These are phyloP conservation scores for Chrysolina haemoptera DNA, from an alignment of 2,888 invertebrate genomes.

Conservation along the genomic window DNA sequence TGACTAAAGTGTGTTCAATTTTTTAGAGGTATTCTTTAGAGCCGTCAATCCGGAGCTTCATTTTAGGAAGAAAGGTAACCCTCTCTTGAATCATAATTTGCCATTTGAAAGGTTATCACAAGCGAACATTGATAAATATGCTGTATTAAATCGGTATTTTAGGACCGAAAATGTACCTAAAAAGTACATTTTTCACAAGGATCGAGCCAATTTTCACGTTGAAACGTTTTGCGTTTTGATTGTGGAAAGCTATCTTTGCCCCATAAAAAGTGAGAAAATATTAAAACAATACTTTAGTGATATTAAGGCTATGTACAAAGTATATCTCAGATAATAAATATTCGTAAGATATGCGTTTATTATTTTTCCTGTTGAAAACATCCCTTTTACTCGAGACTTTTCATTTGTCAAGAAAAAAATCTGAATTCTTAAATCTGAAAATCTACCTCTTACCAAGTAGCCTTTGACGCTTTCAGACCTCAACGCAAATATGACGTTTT, in stretches of 20 bases:
- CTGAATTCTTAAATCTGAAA: neutral
- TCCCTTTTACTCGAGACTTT: no score
- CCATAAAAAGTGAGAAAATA: conserved; percentile 61
- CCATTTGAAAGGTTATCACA: neutral
- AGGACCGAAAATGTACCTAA: conserved; percentile 2
- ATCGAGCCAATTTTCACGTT: conserved; percentile 5
- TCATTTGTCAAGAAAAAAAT: no score
- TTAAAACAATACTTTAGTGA: conserved; percentile 54
- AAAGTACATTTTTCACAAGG: conserved; percentile 12
- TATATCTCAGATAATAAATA: conserved; percentile 63
- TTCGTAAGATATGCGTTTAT: neutral
- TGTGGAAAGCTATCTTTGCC: conserved; percentile 41
- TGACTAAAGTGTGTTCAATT: conserved; percentile 49
- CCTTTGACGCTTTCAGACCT: no score
- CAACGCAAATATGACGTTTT: no score
- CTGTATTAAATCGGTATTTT: neutral
- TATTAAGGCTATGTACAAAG: conserved; percentile 63
- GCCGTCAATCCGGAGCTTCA: conserved; percentile 37
- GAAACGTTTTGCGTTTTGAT: conserved; percentile 27
- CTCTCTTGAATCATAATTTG: conserved; percentile 1
- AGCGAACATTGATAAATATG: neutral
- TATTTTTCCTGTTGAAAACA: neutral
- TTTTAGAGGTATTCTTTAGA: conserved; percentile 36
- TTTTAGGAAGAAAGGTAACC: neutral
- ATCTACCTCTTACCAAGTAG: no score